A percentile compares a stretch with the other conserved stretches of the same genome.
Conservation (phyloP, 1,140 invertebrate genomes). For the Teleopsis dalmanni region DNA sequence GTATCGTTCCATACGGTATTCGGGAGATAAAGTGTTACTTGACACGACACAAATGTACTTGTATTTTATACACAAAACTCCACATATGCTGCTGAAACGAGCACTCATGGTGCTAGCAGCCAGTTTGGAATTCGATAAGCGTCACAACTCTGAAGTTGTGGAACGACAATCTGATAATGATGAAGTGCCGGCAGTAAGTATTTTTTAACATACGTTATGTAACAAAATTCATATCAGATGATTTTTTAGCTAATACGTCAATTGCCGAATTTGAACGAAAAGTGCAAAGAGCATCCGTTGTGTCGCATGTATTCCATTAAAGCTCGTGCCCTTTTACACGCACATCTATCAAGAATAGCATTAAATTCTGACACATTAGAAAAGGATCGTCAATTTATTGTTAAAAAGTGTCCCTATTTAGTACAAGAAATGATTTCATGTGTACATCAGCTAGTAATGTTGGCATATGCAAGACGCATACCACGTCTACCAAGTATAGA, state of each 20-base stretch:
- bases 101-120: slow-evolving; percentile 94
- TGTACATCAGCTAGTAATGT: slow-evolving; percentile 84
- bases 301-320: slow-evolving; percentile 95
- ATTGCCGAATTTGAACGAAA: slow-evolving; percentile 83
- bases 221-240: not conserved
- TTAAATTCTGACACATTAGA: slow-evolving; percentile 78
- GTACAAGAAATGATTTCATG: slow-evolving; percentile 97
- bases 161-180: slow-evolving; percentile 90
- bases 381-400: slow-evolving; percentile 75
- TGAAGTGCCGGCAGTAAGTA: slow-evolving; percentile 80
- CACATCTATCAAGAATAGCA: slow-evolving; percentile 79
- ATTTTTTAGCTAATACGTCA: slow-evolving; percentile 74
- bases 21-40: slow-evolving; percentile 89
- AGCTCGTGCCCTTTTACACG: slow-evolving; percentile 86
- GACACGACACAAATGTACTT: slow-evolving; percentile 95
- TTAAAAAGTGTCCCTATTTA: slow-evolving; percentile 91
- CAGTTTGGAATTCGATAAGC: slow-evolving; percentile 92
- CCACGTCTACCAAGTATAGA: slow-evolving; percentile 75
- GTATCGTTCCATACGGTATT: slow-evolving; percentile 95
- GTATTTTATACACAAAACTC: slow-evolving; percentile 92
- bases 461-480: slow-evolving; percentile 78
- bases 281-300: slow-evolving; percentile 90
- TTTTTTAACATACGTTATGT: not conserved
- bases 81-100: slow-evolving; percentile 88
- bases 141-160: slow-evolving; percentile 88